Conservation (phyloP, 2,888 invertebrate genomes). For the Erebia ligea region DNA sequence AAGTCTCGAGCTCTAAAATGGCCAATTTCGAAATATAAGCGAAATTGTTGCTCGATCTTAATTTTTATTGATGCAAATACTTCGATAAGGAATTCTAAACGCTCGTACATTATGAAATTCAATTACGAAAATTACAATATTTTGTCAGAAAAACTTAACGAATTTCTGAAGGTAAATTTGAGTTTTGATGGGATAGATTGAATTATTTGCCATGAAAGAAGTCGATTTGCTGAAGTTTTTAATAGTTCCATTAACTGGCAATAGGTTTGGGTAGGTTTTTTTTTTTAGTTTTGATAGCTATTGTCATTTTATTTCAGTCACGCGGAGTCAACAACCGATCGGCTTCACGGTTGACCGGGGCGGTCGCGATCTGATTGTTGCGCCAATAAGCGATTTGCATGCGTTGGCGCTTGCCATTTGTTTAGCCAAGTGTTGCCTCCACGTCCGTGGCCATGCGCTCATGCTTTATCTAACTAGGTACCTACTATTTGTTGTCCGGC, state of each 20-base stretch:
- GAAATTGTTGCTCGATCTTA: background rate
- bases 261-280: constrained; percentile 4
- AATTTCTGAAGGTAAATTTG: constrained; percentile 1
- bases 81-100: background rate
- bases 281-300: constrained; percentile 17
- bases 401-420: constrained; percentile 59
- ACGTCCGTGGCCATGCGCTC: constrained; percentile 29
- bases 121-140: constrained; percentile 1
- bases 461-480: constrained; percentile 40
- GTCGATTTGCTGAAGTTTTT: background rate
- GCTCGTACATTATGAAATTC: background rate
- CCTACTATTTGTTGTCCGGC: constrained; percentile 19
- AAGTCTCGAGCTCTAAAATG: background rate
- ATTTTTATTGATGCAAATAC: constrained; percentile 1
- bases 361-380: constrained; percentile 79
- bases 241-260: constrained; percentile 9
- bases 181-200: constrained; percentile 4
- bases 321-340: constrained; percentile 66
- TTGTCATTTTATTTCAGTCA: constrained; percentile 36
- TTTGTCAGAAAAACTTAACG: constrained; percentile 1
- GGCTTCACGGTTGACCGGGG: constrained; percentile 69
- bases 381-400: constrained; percentile 78
- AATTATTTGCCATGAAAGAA: constrained; percentile 9
- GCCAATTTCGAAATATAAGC: background rate
- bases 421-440: constrained; percentile 17